phyloP scores from a whole-genome alignment of 1,140 invertebrate genomes.

The Magallana angulata region DNA sequence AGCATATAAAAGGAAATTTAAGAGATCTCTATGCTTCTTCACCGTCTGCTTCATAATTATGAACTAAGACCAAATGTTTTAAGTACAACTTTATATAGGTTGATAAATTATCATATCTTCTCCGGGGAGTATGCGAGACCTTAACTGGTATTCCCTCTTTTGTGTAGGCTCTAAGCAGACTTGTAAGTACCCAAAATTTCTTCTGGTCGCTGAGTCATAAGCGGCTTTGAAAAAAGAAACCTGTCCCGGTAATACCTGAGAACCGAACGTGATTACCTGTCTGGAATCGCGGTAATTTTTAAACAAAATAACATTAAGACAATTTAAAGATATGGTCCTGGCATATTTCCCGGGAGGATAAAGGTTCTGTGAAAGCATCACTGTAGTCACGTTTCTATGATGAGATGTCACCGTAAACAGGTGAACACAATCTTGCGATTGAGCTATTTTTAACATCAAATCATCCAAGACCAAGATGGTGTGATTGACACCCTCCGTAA shows the following conservation, averaged over 20 bases:
- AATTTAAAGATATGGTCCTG: conserved; percentile 53
- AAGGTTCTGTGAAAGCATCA: conserved; percentile 49
- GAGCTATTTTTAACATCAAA: conserved; percentile 23
- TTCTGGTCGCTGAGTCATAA: conserved; percentile 27
- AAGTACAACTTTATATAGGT: conserved; percentile 36
- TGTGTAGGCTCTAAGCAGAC: conserved; percentile 40
- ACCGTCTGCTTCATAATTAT: conserved; percentile 35
- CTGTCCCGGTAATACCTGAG: conserved; percentile 51
- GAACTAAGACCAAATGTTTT: conserved; percentile 5
- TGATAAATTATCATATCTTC: conserved; percentile 48
- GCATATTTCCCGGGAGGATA: conserved; percentile 50
- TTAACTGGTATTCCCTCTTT: conserved; percentile 48
- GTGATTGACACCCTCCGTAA: conserved; percentile 8
- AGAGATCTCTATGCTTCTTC: background rate
- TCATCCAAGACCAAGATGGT: conserved; percentile 35
- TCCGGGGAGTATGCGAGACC: conserved; percentile 50
- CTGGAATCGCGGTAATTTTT: conserved; percentile 52
- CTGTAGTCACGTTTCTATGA: conserved; percentile 25
- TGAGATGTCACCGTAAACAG: conserved; percentile 39
- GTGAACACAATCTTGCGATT: conserved; percentile 31
- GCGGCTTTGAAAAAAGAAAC: background rate
- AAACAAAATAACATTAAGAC: conserved; percentile 51
- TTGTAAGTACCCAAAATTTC: conserved; percentile 43
- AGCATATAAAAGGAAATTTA: conserved; percentile 26
- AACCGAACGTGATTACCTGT: conserved; percentile 51